phyloP scores from a whole-genome alignment of 2,113 vertebrate species.

The Leuciscus idus region DNA sequence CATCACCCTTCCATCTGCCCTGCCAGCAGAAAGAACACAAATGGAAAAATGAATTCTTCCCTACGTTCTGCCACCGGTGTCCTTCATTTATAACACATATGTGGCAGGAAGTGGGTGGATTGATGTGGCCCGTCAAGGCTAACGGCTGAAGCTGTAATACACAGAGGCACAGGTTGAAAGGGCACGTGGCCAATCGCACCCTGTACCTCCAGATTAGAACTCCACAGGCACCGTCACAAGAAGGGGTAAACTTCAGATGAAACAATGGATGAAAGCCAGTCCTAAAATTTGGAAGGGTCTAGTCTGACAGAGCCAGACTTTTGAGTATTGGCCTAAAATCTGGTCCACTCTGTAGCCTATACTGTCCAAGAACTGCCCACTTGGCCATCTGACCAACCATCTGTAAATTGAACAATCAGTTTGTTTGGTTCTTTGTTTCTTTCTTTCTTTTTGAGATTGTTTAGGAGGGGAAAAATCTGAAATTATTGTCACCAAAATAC shows the following conservation, averaged over 20 bases:
- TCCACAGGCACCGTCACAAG: background rate
- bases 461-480: background rate
- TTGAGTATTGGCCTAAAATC: background rate
- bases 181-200: background rate
- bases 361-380: constrained; percentile 11
- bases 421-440: constrained; percentile 9
- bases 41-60: constrained; percentile 41
- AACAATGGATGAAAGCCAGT: background rate
- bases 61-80: constrained; percentile 10
- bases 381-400: constrained; percentile 28
- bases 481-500: background rate
- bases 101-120: constrained; percentile 19
- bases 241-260: background rate
- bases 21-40: background rate
- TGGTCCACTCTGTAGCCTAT: background rate
- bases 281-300: constrained; percentile 8
- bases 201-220: background rate
- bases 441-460: background rate
- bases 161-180: constrained; percentile 6
- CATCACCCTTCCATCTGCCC: constrained; percentile 43
- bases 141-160: constrained; percentile 40
- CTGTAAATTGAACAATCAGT: constrained; percentile 1
- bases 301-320: background rate
- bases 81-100: constrained; percentile 47
- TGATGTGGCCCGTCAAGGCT: constrained; percentile 18